These are phyloP conservation scores for Nerophis lumbriciformis DNA, from an alignment of 2,113 vertebrate species.

Conservation along the genomic window DNA sequence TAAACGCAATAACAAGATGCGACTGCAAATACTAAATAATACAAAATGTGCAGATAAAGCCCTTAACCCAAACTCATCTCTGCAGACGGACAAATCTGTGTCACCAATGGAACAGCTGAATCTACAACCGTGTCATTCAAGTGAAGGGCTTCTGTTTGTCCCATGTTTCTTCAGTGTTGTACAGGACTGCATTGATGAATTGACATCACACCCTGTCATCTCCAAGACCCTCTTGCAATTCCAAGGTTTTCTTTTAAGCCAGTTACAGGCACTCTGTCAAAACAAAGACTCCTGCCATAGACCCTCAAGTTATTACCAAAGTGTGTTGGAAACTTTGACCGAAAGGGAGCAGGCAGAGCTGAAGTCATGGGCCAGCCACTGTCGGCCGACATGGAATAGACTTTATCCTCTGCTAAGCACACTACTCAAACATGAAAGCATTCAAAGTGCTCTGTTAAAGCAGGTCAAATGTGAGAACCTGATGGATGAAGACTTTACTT, in stretches of 20 bases:
- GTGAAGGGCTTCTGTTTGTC: slow-evolving; percentile 36
- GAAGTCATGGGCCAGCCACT: slow-evolving; percentile 38
- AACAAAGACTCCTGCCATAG: neutral
- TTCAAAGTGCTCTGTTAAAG: slow-evolving; percentile 25
- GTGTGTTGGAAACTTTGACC: slow-evolving; percentile 20
- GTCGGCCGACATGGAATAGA: slow-evolving; percentile 42
- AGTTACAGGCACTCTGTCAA: slow-evolving; percentile 19
- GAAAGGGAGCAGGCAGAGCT: slow-evolving; percentile 36
- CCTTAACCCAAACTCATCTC: slow-evolving; percentile 51
- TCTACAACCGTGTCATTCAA: neutral
- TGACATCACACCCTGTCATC: slow-evolving; percentile 51
- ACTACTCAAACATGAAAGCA: slow-evolving; percentile 41
- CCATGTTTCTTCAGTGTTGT: slow-evolving; percentile 67
- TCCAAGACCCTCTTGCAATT: slow-evolving; percentile 52
- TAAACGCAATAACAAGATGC: slow-evolving; percentile 23
- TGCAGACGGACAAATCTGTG: slow-evolving; percentile 41
- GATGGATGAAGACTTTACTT: slow-evolving; percentile 16
- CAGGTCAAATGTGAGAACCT: slow-evolving; percentile 21
- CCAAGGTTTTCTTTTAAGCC: slow-evolving; percentile 37
- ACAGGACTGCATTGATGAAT: slow-evolving; percentile 61
- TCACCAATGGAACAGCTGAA: slow-evolving; percentile 24
- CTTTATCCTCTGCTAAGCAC: slow-evolving; percentile 48
- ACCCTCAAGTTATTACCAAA: slow-evolving; percentile 2
- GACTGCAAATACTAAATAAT: neutral
- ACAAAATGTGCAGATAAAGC: slow-evolving; percentile 2